These are phyloP conservation scores for Paradisaea rubra DNA, from an alignment of 2,113 vertebrate species.

Conservation along the genomic window DNA sequence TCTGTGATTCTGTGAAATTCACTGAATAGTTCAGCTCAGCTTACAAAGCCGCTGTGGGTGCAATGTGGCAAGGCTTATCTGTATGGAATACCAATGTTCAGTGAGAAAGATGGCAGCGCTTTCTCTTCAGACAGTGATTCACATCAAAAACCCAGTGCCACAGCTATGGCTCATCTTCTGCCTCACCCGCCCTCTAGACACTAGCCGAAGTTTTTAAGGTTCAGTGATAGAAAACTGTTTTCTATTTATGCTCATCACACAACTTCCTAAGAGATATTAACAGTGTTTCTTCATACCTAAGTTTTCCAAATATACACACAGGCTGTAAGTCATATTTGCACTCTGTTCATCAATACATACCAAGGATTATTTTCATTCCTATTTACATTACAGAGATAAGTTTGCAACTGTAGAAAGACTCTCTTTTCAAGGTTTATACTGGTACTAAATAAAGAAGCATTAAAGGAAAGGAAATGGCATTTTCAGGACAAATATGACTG, in stretches of 20 bases:
- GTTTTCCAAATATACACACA: not conserved
- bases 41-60: not conserved
- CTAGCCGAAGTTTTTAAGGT: not conserved
- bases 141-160: not conserved
- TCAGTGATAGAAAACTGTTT: not conserved
- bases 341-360: not conserved
- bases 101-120: not conserved
- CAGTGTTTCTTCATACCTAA: not conserved
- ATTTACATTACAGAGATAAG: not conserved
- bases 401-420: not conserved
- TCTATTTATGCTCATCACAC: not conserved
- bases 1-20: not conserved
- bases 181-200: not conserved
- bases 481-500: not conserved
- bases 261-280: not conserved
- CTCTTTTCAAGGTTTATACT: not conserved
- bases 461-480: not conserved
- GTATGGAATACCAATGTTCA: rapidly evolving
- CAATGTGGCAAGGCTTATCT: not conserved
- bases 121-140: not conserved
- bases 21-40: not conserved
- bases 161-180: not conserved
- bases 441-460: not conserved
- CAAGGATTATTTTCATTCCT: not conserved
- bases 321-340: not conserved